Percentiles rank a stretch among this genome's conserved stretches.
These are phyloP conservation scores for Leptinotarsa undecemlineata DNA, from an alignment of 1,140 invertebrate genomes.

Conservation along the genomic window DNA sequence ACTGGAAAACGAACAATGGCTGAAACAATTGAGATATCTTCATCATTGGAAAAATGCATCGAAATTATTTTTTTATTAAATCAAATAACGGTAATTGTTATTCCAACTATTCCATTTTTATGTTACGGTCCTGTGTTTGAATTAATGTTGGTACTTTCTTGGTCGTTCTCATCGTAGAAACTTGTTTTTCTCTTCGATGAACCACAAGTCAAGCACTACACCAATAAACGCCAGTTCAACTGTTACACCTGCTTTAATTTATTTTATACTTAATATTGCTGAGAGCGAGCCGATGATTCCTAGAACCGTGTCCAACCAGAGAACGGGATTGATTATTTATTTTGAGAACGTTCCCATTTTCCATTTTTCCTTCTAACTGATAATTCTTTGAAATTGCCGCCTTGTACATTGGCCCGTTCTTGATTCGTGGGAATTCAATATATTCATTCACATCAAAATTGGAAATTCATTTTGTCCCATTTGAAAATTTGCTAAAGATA, in stretches of 20 bases:
- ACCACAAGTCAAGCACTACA: slow-evolving; percentile 9
- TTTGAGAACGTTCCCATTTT: not conserved
- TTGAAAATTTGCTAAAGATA: too few species aligned
- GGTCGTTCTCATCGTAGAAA: not conserved
- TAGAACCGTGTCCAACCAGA: not conserved
- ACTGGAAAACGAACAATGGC: too few species aligned
- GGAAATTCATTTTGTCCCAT: too few species aligned
- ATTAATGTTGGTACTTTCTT: slow-evolving; percentile 6
- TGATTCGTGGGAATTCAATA: too few species aligned
- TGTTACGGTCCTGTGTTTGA: not conserved
- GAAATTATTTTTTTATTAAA: too few species aligned
- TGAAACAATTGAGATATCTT: too few species aligned
- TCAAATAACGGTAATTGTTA: too few species aligned
- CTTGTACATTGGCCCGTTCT: too few species aligned
- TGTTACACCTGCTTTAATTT: slow-evolving; percentile 36
- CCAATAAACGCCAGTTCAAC: slow-evolving; percentile 30
- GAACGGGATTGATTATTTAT: not conserved
- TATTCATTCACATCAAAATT: too few species aligned
- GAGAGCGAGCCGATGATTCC: not conserved
- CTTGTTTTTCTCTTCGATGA: slow-evolving; percentile 3
- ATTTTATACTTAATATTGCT: slow-evolving; percentile 30
- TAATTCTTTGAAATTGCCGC: not conserved
- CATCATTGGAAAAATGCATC: too few species aligned
- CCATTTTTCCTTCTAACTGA: not conserved
- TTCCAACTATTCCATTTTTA: too few species aligned